phyloP scores from a whole-genome alignment of 2,888 invertebrate species.

The Prionchulus punctatus region DNA sequence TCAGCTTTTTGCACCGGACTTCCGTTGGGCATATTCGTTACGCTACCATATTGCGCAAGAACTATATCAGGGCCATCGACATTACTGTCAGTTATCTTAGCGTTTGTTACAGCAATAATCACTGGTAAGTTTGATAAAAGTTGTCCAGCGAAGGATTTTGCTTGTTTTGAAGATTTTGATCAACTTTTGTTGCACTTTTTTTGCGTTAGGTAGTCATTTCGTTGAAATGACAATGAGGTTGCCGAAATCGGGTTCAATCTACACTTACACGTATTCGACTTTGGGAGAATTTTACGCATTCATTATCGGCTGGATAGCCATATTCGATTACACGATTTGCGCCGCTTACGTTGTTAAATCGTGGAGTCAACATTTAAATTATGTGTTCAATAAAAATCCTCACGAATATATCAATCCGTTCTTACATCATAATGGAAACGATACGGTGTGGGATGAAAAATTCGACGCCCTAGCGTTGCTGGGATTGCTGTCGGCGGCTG shows the following conservation, averaged over 20 bases:
- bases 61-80: constrained; percentile 18
- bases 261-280: constrained; percentile 2
- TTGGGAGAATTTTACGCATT: constrained; percentile 8
- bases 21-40: constrained; percentile 15
- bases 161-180: background rate
- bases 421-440: too few relatives aligned
- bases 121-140: constrained; percentile 11
- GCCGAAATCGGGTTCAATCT: constrained; percentile 5
- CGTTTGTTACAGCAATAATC: constrained; percentile 15
- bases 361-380: constrained; percentile 2
- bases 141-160: background rate
- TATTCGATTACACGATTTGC: constrained; percentile 1
- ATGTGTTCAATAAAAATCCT: constrained; percentile 6
- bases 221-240: constrained; percentile 1
- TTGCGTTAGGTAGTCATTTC: background rate
- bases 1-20: constrained; percentile 2
- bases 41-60: constrained; percentile 14
- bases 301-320: constrained; percentile 1
- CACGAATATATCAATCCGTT: too few relatives aligned
- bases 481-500: constrained; percentile 14
- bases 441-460: constrained; percentile 2
- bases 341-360: background rate
- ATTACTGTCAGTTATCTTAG: constrained; percentile 16
- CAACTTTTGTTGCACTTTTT: background rate
- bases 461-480: constrained; percentile 14